A percentile compares a stretch with the other conserved stretches of the same genome.
Conservation (phyloP, 2,797 vertebrate species). For the Malacoraja senta region DNA sequence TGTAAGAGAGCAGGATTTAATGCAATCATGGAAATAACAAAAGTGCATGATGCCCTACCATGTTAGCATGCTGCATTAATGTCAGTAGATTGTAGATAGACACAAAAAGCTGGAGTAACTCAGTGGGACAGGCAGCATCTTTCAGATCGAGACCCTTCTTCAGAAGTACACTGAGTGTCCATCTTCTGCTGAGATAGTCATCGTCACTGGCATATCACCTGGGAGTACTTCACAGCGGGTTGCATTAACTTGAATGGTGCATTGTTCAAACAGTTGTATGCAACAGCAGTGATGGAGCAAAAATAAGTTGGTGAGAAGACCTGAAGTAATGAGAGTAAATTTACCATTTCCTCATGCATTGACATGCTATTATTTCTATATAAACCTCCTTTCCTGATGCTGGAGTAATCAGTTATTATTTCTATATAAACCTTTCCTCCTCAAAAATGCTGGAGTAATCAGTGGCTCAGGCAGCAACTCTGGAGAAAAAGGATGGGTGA, state of each 20-base stretch:
- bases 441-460: too few species aligned
- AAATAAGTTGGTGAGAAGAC: neutral
- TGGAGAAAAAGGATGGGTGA: too few species aligned
- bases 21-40: neutral
- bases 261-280: neutral
- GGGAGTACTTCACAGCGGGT: neutral
- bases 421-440: neutral
- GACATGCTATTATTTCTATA: neutral
- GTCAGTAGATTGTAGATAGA: neutral
- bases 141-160: too few species aligned
- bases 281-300: neutral
- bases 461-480: too few species aligned
- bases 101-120: too few species aligned
- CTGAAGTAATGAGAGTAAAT: neutral
- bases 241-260: neutral
- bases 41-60: neutral
- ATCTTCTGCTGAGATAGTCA: neutral
- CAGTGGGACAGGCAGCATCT: too few species aligned
- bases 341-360: neutral
- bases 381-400: neutral
- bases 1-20: neutral
- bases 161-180: neutral
- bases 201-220: neutral
- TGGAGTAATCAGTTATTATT: too few species aligned
- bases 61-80: neutral